These are phyloP conservation scores for Iphiclides podalirius DNA, from an alignment of 2,888 invertebrate species.

Conservation along the genomic window DNA sequence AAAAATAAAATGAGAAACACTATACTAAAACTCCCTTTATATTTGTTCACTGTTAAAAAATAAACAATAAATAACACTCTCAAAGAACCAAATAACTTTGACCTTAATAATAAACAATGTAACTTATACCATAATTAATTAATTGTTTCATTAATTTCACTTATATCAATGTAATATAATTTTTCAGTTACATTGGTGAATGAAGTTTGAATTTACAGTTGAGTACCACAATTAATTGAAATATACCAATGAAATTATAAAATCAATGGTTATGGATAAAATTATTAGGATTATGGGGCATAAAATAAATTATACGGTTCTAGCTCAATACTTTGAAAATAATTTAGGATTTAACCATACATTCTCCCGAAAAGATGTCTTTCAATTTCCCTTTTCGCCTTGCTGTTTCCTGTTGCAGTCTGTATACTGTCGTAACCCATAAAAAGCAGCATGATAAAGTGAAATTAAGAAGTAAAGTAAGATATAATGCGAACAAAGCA, in stretches of 20 bases:
- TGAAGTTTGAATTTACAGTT: too few species aligned
- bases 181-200: background rate
- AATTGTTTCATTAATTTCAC: conserved; percentile 17
- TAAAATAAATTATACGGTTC: conserved; percentile 43
- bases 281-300: conserved; percentile 22
- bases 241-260: too few species aligned
- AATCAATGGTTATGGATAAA: conserved; percentile 18
- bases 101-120: too few species aligned
- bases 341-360: conserved; percentile 83
- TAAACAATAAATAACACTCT: background rate
- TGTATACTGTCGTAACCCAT: conserved; percentile 86
- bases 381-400: conserved; percentile 92
- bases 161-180: conserved; percentile 11
- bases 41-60: background rate
- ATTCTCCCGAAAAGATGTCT: conserved; percentile 92
- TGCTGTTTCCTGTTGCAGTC: conserved; percentile 87
- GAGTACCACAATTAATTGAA: too few species aligned
- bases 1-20: conserved; percentile 1
- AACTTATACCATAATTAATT: too few species aligned
- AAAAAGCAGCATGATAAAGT: conserved; percentile 83
- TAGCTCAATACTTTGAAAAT: conserved; percentile 73
- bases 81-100: too few species aligned
- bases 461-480: conserved; percentile 75
- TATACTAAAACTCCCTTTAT: background rate
- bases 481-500: conserved; percentile 70